Evolutionary conservation across 2,888 invertebrate genomes (phyloP), one percentile per base, ranked within the genome.

Genomic region (Plemyria rubiginata): DNA sequence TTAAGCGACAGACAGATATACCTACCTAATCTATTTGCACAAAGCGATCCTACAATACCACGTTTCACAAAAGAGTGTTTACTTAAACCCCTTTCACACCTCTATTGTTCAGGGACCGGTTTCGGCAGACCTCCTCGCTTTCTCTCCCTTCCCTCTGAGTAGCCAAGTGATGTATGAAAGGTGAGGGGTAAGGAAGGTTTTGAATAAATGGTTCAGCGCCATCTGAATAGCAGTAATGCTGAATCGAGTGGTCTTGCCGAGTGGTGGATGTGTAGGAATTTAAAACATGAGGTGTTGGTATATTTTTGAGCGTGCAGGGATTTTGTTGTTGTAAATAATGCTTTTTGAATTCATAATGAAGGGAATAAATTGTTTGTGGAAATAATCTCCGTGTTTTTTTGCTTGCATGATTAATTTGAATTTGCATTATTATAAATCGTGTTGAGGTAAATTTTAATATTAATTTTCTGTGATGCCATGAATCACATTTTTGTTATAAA

Each of bases 41-140:
- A 84, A 87, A 85, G 83, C 85, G 82, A 79, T 81, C 80, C 81
- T 84, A 87, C 85, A 86, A 84, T 86, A 78, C 83, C 77, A 76
- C 79, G 77, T 84, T 82, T 79, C 82, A 90, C 88, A 90, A 90
- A 88, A 87, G 90, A 88, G 86, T 90, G 89, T 90, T 90, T 90
- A 89, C 88, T 86, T 88, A 88, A 90, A 90, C 90, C 90, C 90
- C 90, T 90, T 90, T 89, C 89, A 87, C 90, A 90, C 90, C 86
- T 90, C 88, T 73, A 88, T 90, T 90, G 90, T 90, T 85, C 78
- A 60, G 43, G 65, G 66, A 60, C 90, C 86, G 85, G 67, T 73
- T 55, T 67, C 60, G 52, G 11, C 54, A 75, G 90, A 82, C 62
- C 85, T 67, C 65, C 56, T 59, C 60, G 64, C 64, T 70, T 70